Base-by-base conservation (phyloP, 2,888 invertebrate genomes). In the Leptinotarsa haldemani region DNA sequence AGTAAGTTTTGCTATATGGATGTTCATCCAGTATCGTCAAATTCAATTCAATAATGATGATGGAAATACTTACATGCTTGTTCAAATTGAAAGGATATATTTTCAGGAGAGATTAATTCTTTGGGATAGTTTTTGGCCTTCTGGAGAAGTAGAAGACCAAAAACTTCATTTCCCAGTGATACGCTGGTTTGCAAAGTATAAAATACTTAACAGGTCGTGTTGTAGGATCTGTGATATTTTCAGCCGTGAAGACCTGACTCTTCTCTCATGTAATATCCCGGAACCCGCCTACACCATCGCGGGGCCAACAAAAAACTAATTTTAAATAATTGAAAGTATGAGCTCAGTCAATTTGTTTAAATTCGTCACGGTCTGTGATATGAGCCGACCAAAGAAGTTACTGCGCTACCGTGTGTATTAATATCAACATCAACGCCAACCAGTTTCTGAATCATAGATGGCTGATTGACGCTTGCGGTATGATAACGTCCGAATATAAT, bases 311-410 rank as follows among this genome's bases (percentile, higher is more conserved):
- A 85, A 84, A 84, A 85, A 83, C 82, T 84, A 82, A 85, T 84
- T 83, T 83, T 78, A 82, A 83, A 83, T 84, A 85, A 85, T 84
- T 85, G 85, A 85, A 84, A 84, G 84, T 85, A 83, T 81, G 83
- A 83, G 83, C 83, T 80, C 78, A 84, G 84, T 85, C 85, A 85
- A 85, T 86, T 86, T 86, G 85, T 85, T 85, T 84, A 85, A 84
- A 86, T 86, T 86, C 85, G 86, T 80, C 76, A 84, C 82, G 86
- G 85, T 84, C 77, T 77, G 74, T 66, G 77, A 74, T 71, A 71
- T 71, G 61, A 65, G 71, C 74, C 74, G 74, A 71, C 74, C 48
- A 66, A 71, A 71, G 71, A 52, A 58, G 15, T 65, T 65, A 12
- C 61, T 53, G 56, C 56, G 70, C 74, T 70, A 70, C 74, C 16